A percentile compares a stretch with the other conserved stretches of the same genome.
phyloP scores from a whole-genome alignment of 1,140 invertebrate genomes.

The Phenacoccus solenopsis region DNA sequence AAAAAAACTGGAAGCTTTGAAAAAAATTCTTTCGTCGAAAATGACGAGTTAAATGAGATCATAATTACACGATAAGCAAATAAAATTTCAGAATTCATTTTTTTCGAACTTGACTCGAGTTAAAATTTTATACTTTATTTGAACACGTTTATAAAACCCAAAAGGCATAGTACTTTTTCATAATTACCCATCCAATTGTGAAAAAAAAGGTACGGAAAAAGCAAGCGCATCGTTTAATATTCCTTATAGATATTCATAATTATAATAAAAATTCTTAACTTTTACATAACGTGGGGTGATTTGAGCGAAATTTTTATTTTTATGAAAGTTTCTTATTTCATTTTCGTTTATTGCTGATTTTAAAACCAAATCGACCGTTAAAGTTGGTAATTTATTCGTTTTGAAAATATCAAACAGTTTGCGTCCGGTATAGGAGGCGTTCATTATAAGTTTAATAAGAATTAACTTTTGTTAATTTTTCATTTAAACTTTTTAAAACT shows the following conservation, averaged over 20 bases:
- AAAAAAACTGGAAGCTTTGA: too few relatives aligned
- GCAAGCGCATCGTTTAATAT: too few relatives aligned
- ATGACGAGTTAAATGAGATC: too few relatives aligned
- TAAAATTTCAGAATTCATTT: too few relatives aligned
- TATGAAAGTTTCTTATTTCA: neutral
- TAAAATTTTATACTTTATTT: too few relatives aligned
- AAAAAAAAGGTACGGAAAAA: too few relatives aligned
- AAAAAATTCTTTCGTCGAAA: too few relatives aligned
- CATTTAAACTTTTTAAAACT: slow-evolving; percentile 3
- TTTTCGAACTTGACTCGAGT: too few relatives aligned
- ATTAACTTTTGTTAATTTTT: slow-evolving; percentile 4
- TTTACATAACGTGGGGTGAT: neutral
- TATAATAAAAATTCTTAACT: neutral
- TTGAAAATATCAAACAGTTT: neutral
- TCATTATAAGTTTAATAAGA: slow-evolving; percentile 3
- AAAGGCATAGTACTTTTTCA: too few relatives aligned
- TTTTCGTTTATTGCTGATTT: neutral
- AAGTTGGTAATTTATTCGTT: neutral
- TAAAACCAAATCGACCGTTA: slow-evolving; percentile 1
- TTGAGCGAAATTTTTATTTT: neutral
- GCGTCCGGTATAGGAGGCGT: neutral
- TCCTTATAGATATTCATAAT: neutral
- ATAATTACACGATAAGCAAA: too few relatives aligned
- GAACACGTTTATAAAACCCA: too few relatives aligned
- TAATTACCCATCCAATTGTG: too few relatives aligned